Conservation (phyloP, 2,888 invertebrate genomes). For the Amphiduros pacificus region DNA sequence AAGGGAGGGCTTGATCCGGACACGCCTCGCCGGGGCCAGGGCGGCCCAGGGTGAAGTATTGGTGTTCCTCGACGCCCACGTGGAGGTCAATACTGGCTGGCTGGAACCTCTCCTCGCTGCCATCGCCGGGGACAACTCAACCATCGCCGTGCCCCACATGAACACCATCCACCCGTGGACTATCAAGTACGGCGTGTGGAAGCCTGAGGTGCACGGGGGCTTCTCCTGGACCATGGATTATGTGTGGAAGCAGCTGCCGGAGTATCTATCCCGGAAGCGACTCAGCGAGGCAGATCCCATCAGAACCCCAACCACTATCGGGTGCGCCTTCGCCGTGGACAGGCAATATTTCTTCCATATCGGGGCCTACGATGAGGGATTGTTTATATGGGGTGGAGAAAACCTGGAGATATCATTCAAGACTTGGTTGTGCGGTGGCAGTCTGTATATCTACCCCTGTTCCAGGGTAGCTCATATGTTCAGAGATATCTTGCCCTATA, state of each 20-base stretch:
- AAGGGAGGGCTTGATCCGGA: conserved; percentile 14
- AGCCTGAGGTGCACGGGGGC: conserved; percentile 7
- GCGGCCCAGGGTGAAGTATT: conserved; percentile 19
- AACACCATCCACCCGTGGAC: conserved; percentile 19
- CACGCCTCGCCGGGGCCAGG: conserved; percentile 13
- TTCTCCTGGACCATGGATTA: conserved; percentile 27
- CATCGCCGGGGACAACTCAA: conserved; percentile 8
- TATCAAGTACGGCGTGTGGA: conserved; percentile 15
- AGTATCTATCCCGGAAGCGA: no score
- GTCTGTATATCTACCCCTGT: conserved; percentile 92
- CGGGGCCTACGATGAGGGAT: conserved; percentile 27
- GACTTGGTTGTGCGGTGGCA: conserved; percentile 99
- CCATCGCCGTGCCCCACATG: conserved; percentile 24
- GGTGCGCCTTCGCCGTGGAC: conserved; percentile 26
- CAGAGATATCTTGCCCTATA: conserved; percentile 91
- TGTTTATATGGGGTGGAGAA: conserved; percentile 32
- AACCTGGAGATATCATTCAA: conserved; percentile 40
- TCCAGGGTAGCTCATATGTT: conserved; percentile 98
- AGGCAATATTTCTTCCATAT: conserved; percentile 23
- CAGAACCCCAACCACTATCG: conserved; percentile 19
- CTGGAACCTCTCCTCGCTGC: conserved; percentile 25
- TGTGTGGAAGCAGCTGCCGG: conserved; percentile 19
- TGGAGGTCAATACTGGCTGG: conserved; percentile 28
- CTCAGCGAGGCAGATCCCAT: background rate
- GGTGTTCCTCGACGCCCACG: conserved; percentile 31